Evolutionary conservation across 2,113 vertebrate genomes (phyloP).

Genomic region (Azemiops feae): DNA sequence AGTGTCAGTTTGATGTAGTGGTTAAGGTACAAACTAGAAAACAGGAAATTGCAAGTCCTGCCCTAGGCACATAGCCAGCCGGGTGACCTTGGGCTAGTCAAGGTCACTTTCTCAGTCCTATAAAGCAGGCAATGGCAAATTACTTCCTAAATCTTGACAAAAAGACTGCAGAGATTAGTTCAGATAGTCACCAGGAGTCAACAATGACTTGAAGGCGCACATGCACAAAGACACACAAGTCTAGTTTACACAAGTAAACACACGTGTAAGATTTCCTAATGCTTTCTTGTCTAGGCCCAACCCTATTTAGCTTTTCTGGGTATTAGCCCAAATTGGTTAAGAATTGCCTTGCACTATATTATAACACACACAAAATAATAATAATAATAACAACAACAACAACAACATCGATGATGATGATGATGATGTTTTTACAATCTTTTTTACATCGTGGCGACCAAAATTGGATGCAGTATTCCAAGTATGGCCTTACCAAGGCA

Average conservation of each 20-base stretch:
- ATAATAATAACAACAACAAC: too few relatives aligned
- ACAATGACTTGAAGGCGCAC: neutral
- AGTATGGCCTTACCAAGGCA: too few relatives aligned
- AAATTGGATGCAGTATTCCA: too few relatives aligned
- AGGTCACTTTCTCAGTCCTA: neutral
- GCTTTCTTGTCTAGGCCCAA: neutral
- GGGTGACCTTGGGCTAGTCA: neutral
- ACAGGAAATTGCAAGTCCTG: neutral
- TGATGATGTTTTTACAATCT: too few relatives aligned
- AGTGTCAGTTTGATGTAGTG: neutral
- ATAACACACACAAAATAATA: neutral
- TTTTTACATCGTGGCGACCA: too few relatives aligned
- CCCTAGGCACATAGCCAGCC: neutral
- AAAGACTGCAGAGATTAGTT: neutral
- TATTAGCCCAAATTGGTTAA: neutral
- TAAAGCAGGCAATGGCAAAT: neutral
- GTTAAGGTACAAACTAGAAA: neutral
- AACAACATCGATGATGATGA: too few relatives aligned
- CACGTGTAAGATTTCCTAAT: neutral
- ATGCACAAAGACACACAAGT: neutral
- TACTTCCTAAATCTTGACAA: neutral
- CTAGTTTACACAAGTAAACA: neutral
- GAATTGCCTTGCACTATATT: neutral
- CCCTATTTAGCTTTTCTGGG: neutral
- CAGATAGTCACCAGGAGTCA: neutral